These are phyloP conservation scores for Rattus rattus DNA, from an alignment of 2,113 vertebrate genomes.

Conservation along the genomic window DNA sequence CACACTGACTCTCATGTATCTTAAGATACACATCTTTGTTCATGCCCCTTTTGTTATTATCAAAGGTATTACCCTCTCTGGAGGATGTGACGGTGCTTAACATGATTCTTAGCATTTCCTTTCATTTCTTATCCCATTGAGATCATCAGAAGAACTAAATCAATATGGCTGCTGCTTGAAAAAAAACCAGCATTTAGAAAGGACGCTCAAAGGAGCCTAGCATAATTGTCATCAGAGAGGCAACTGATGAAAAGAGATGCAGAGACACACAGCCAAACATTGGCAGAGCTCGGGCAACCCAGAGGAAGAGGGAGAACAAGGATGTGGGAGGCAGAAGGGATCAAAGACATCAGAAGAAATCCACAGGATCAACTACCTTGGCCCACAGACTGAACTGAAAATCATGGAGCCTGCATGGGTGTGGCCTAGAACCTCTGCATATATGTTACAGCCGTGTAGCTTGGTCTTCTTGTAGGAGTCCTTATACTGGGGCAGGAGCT, in stretches of 20 bases:
- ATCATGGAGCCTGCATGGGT: neutral
- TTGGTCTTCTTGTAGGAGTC: neutral
- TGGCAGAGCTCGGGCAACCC: neutral
- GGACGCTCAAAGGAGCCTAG: neutral
- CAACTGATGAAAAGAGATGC: neutral
- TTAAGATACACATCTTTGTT: neutral
- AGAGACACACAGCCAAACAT: neutral
- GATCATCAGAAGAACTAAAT: constrained; percentile 52
- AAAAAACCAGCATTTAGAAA: constrained; percentile 14
- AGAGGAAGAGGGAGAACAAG: neutral
- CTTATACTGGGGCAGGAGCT: neutral
- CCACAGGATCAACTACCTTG: neutral
- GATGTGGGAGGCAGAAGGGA: neutral
- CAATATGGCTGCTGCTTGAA: neutral
- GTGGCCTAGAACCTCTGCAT: neutral
- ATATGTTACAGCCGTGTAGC: neutral
- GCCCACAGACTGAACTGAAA: neutral
- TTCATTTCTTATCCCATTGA: constrained; percentile 25
- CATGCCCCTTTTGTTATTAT: neutral
- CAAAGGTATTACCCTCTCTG: neutral
- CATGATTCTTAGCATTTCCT: neutral
- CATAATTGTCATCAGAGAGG: neutral
- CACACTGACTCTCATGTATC: neutral
- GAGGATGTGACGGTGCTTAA: neutral
- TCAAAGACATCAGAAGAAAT: neutral